Conservation (phyloP, 2,888 invertebrate species). For the Campoplex nolae region DNA sequence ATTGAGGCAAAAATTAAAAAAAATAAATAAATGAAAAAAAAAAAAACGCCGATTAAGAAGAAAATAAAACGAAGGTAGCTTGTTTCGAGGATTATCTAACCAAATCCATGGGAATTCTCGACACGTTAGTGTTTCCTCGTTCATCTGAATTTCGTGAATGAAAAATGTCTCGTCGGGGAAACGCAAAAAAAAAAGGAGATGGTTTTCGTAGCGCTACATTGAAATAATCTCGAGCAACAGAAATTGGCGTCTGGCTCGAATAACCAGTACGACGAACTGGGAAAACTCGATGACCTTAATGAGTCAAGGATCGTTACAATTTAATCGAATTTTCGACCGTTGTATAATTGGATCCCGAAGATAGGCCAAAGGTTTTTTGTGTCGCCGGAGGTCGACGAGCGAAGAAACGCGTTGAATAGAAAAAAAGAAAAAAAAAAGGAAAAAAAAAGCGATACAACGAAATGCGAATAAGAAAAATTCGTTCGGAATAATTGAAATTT, state of each 20-base stretch:
- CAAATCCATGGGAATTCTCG: constrained; percentile 21
- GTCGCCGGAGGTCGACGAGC: not conserved
- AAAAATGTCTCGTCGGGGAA: not conserved
- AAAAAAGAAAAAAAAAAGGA: too few relatives aligned
- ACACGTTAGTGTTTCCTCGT: constrained; percentile 19
- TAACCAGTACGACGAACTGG: not conserved
- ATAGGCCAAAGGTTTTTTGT: not conserved
- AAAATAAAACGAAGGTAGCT: constrained; percentile 19
- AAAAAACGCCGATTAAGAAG: not conserved
- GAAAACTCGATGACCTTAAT: constrained; percentile 4
- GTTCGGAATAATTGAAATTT: not conserved
- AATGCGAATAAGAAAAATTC: not conserved
- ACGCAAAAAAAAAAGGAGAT: not conserved
- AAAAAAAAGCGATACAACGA: not conserved
- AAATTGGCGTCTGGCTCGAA: not conserved
- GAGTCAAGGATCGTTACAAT: not conserved
- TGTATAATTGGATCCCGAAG: not conserved
- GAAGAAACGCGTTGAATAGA: not conserved
- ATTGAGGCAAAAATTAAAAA: constrained; percentile 26
- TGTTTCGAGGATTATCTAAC: constrained; percentile 69
- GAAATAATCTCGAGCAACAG: not conserved
- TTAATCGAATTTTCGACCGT: not conserved
- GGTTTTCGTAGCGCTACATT: not conserved
- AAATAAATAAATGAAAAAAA: constrained; percentile 37
- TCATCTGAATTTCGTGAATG: not conserved